Percentiles rank a stretch among this genome's conserved stretches.
phyloP scores from a whole-genome alignment of 2,888 invertebrate species.

The Pollenia amentaria region DNA sequence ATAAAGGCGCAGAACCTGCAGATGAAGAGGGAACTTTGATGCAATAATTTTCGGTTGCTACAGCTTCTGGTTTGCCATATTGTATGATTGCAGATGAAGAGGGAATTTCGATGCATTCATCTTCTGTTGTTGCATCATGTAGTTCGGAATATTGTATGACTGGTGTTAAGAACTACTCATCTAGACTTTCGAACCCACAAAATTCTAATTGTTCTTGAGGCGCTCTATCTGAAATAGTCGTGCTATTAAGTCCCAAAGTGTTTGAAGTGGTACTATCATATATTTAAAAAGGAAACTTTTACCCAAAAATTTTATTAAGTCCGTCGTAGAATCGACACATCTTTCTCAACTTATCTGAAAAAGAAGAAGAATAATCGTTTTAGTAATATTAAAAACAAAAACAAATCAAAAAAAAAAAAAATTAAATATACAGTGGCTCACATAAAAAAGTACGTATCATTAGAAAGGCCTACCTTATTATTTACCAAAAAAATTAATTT shows the following conservation, averaged over 20 bases:
- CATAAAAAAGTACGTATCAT: no score
- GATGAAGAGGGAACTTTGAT: background rate
- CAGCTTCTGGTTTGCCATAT: background rate
- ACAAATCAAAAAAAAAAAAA: no score
- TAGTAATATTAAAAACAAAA: background rate
- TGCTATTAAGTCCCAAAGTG: background rate
- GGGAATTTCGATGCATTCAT: background rate
- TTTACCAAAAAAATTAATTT: no score
- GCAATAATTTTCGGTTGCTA: background rate
- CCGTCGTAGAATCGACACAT: slow-evolving; percentile 25
- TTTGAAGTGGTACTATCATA: no score
- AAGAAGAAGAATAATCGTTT: slow-evolving; percentile 1
- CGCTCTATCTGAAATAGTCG: background rate
- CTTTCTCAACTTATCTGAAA: slow-evolving; percentile 31
- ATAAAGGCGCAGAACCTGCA: background rate
- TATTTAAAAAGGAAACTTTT: slow-evolving; percentile 5
- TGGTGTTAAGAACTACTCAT: background rate
- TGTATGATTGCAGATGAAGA: background rate
- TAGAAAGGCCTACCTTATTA: no score
- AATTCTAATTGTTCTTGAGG: background rate
- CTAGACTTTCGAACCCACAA: background rate
- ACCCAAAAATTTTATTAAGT: slow-evolving; percentile 11
- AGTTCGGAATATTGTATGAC: background rate
- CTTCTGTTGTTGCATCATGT: background rate
- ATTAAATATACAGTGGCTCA: no score